Conservation (phyloP, 1,140 invertebrate genomes). For the Chionoecetes opilio region DNA sequence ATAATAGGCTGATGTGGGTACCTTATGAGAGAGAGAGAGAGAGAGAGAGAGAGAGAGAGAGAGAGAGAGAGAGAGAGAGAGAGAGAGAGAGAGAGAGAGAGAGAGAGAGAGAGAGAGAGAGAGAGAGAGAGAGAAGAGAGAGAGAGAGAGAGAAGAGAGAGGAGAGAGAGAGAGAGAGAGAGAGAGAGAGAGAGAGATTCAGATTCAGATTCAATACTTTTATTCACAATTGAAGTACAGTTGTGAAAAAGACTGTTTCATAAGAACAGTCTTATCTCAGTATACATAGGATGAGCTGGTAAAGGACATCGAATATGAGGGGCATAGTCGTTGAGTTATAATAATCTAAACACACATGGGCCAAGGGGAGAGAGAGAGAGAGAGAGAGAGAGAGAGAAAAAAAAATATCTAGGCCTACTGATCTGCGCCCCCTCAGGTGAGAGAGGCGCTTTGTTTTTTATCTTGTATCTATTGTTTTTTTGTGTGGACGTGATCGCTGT, state of each 20-base stretch:
- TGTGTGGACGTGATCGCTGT: neutral
- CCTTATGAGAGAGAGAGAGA: neutral
- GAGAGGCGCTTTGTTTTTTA: neutral
- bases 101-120: neutral
- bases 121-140: neutral
- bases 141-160: neutral
- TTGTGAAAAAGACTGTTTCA: no score
- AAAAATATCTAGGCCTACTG: neutral
- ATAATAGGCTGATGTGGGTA: neutral
- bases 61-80: conserved; percentile 12
- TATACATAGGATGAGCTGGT: no score
- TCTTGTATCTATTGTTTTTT: no score
- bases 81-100: neutral
- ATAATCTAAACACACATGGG: no score
- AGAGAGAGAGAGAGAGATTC: no score
- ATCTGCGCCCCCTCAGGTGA: neutral
- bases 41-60: conserved; percentile 35
- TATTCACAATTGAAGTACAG: no score
- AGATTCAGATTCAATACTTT: no score
- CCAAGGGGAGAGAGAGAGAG: neutral
- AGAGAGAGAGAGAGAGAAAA: neutral
- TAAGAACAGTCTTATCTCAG: no score
- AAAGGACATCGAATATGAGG: no score
- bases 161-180: no score
- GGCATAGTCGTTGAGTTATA: no score